phyloP scores from a whole-genome alignment of 2,113 vertebrate genomes.

The Otolemur garnettii region DNA sequence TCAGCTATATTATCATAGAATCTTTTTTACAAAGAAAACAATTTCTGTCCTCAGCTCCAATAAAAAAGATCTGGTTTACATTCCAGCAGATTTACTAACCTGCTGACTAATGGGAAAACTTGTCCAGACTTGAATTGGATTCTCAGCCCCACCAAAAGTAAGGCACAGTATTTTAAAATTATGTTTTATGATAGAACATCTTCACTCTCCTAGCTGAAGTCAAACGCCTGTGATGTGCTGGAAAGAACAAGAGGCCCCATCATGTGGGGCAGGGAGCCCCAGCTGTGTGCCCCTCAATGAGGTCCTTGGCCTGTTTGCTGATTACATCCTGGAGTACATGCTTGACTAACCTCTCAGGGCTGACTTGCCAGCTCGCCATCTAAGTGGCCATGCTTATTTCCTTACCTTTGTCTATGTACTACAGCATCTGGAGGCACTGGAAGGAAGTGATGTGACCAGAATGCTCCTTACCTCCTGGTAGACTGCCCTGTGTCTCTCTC shows the following conservation, averaged over 20 bases:
- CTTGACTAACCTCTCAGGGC: slow-evolving; percentile 55
- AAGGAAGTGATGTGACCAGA: not conserved
- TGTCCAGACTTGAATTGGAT: slow-evolving; percentile 74
- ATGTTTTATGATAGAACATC: not conserved
- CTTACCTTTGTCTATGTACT: not conserved
- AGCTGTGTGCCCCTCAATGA: slow-evolving; percentile 74
- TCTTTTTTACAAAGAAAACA: not conserved
- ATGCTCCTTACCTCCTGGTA: not conserved
- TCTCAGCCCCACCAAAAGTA: slow-evolving; percentile 66
- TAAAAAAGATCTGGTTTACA: not conserved
- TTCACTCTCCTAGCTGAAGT: not conserved
- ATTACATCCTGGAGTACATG: slow-evolving; percentile 66
- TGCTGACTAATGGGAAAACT: not conserved
- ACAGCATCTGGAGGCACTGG: not conserved
- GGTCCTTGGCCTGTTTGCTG: slow-evolving; percentile 73
- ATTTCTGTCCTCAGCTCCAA: not conserved
- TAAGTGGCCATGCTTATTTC: not conserved
- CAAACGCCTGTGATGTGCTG: slow-evolving; percentile 4
- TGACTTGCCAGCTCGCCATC: not conserved
- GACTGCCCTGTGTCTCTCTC: not conserved
- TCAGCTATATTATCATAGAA: not conserved
- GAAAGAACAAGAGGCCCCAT: not conserved
- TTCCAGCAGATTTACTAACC: not conserved
- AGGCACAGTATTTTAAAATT: slow-evolving; percentile 23
- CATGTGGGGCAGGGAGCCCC: slow-evolving; percentile 47